Conservation (phyloP, 2,888 invertebrate genomes). For the Choreutis nemorana region DNA sequence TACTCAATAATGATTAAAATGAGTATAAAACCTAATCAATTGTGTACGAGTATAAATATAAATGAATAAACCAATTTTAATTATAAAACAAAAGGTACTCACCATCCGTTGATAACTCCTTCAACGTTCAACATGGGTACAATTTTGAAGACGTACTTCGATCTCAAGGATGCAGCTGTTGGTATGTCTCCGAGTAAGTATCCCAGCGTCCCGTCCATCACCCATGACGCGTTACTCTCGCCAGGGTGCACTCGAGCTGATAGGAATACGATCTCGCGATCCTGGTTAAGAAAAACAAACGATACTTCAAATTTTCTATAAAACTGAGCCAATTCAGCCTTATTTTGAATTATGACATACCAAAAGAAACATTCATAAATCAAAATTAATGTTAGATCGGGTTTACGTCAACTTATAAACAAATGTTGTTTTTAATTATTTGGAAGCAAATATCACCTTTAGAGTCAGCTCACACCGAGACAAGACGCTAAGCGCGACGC, state of each 20-base stretch:
- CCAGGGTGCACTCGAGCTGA: constrained; percentile 87
- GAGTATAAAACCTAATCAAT: background rate
- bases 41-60: too few relatives aligned
- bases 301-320: background rate
- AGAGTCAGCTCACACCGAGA: too few relatives aligned
- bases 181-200: constrained; percentile 68
- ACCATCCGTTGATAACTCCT: constrained; percentile 89
- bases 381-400: too few relatives aligned
- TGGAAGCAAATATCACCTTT: too few relatives aligned
- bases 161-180: constrained; percentile 68
- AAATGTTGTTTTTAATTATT: too few relatives aligned
- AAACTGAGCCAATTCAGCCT: too few relatives aligned
- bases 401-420: too few relatives aligned
- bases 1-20: constrained; percentile 1
- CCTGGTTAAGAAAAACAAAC: constrained; percentile 36
- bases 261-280: constrained; percentile 74
- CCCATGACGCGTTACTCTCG: constrained; percentile 89
- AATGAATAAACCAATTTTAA: background rate
- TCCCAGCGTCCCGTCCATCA: constrained; percentile 82
- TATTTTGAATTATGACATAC: too few relatives aligned
- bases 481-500: too few relatives aligned
- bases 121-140: constrained; percentile 91
- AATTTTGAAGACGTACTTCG: constrained; percentile 83
- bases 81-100: constrained; percentile 29
- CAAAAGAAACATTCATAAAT: too few relatives aligned